A percentile compares a stretch with the other conserved stretches of the same genome.
Evolutionary conservation across 1,140 invertebrate species (phyloP).

Genomic region (Gonioctena quinquepunctata): DNA sequence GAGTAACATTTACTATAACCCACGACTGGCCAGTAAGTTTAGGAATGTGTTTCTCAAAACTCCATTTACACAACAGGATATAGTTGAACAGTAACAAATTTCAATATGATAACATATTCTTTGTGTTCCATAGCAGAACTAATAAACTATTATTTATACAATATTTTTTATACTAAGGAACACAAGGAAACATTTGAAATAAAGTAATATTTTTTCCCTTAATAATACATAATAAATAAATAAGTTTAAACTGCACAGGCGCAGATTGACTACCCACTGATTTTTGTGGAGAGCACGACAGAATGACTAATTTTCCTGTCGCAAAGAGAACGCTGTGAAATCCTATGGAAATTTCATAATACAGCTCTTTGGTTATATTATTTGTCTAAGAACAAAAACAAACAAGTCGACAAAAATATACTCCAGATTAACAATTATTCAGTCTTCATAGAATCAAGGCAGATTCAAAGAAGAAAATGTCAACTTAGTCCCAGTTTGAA

Average conservation of each 20-base stretch:
- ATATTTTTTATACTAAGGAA: neutral
- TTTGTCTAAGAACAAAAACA: conserved; percentile 11
- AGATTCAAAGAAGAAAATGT: neutral
- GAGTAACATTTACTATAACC: conserved; percentile 20
- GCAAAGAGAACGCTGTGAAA: conserved; percentile 1
- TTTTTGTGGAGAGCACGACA: conserved; percentile 17
- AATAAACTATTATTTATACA: conserved; percentile 6
- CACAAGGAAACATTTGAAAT: neutral
- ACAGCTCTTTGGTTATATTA: conserved; percentile 30
- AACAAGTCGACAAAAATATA: conserved; percentile 8
- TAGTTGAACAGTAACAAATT: conserved; percentile 16
- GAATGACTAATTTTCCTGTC: conserved; percentile 35
- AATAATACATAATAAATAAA: conserved; percentile 30
- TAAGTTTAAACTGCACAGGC: conserved; percentile 31
- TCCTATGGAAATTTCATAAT: neutral
- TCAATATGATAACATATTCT: neutral
- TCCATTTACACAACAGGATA: conserved; percentile 22
- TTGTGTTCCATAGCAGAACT: neutral
- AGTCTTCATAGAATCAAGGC: conserved; percentile 8
- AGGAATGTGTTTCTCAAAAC: conserved; percentile 28
- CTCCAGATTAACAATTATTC: conserved; percentile 15
- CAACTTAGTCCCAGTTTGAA: neutral
- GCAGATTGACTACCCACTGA: conserved; percentile 29
- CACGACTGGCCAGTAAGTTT: conserved; percentile 34
- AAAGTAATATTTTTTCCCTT: neutral